phyloP scores from a whole-genome alignment of 2,797 vertebrate genomes.

The Rhadinocentrus ornatus region DNA sequence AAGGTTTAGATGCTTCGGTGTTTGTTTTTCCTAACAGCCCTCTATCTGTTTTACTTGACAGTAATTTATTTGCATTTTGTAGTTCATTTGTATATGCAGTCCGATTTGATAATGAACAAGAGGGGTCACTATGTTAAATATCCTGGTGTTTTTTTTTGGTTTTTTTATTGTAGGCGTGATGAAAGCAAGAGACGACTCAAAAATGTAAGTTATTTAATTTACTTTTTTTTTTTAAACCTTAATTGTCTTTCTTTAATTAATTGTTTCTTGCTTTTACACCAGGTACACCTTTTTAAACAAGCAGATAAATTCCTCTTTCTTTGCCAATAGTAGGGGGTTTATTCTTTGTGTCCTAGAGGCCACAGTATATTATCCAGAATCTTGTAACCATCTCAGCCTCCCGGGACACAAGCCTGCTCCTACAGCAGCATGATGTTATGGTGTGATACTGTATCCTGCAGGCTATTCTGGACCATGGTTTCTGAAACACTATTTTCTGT shows the following conservation, averaged over 20 bases:
- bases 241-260: neutral
- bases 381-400: neutral
- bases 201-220: slow-evolving; percentile 79
- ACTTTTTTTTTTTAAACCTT: neutral
- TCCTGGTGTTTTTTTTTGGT: neutral
- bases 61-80: neutral
- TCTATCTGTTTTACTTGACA: slow-evolving; percentile 10
- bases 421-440: neutral
- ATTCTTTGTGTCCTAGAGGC: neutral
- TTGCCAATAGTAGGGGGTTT: neutral
- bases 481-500: neutral
- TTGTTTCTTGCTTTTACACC: neutral
- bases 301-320: neutral
- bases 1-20: neutral
- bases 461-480: neutral
- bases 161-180: slow-evolving; percentile 81
- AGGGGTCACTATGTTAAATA: neutral
- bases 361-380: neutral
- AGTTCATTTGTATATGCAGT: neutral
- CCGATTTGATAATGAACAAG: neutral
- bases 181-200: slow-evolving; percentile 85
- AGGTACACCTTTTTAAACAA: neutral
- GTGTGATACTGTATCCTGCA: neutral
- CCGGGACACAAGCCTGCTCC: neutral
- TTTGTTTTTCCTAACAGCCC: neutral